Conservation (phyloP, 2,888 invertebrate species). For the Hetaerina titia region DNA sequence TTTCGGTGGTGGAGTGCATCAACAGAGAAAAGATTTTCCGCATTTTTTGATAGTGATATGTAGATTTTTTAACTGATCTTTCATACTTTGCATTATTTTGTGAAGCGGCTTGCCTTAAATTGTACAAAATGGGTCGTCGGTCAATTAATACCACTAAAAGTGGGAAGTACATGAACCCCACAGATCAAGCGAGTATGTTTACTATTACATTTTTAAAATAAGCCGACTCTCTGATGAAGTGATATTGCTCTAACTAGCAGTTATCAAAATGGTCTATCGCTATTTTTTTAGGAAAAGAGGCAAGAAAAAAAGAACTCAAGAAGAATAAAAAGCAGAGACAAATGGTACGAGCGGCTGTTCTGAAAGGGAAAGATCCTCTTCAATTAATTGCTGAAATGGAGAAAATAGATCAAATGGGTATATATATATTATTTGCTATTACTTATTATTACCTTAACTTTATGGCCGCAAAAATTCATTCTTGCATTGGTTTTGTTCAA, state of each 20-base stretch:
- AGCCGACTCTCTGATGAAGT: no score
- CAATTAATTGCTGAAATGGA: slow-evolving; percentile 97
- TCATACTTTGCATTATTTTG: neutral
- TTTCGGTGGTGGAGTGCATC: neutral
- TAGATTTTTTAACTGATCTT: neutral
- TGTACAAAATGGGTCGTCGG: slow-evolving; percentile 91
- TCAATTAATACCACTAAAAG: slow-evolving; percentile 99
- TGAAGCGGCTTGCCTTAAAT: neutral
- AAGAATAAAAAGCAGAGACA: slow-evolving; percentile 99
- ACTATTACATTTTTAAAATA: slow-evolving; percentile 28
- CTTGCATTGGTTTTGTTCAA: neutral
- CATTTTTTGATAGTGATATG: neutral
- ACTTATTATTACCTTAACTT: neutral
- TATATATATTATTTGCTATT: slow-evolving; percentile 70
- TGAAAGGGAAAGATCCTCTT: slow-evolving; percentile 98
- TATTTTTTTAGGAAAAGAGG: slow-evolving; percentile 90
- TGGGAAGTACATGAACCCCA: slow-evolving; percentile 99
- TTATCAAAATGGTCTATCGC: slow-evolving; percentile 41
- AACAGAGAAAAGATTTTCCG: neutral
- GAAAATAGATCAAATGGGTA: slow-evolving; percentile 99
- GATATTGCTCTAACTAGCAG: neutral
- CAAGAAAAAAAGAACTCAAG: slow-evolving; percentile 97
- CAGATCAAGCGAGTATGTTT: slow-evolving; percentile 97
- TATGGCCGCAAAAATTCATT: neutral
- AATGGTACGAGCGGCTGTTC: slow-evolving; percentile 96